phyloP scores from a whole-genome alignment of 1,140 invertebrate species.

The Sinonovacula constricta region DNA sequence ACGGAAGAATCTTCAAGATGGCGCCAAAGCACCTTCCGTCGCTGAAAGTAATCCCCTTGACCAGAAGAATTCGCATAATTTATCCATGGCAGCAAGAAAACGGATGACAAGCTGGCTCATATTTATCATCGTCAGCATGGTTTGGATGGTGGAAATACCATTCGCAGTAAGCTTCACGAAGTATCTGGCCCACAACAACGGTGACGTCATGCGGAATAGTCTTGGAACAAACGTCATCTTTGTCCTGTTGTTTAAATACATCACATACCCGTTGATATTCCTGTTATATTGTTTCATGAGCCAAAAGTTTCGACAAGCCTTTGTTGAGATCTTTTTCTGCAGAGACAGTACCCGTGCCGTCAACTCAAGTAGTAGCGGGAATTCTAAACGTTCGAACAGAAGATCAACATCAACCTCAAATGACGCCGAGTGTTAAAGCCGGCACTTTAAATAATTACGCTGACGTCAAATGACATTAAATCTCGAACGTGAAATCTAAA shows the following conservation, averaged over 20 bases:
- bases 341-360: too few relatives aligned
- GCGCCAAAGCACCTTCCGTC: not conserved
- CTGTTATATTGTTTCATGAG: conserved; percentile 43
- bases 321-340: not conserved
- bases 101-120: conserved; percentile 6
- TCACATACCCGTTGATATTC: conserved; percentile 26
- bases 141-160: conserved; percentile 41
- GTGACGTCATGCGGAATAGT: conserved; percentile 16
- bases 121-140: conserved; percentile 28
- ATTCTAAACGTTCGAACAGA: too few relatives aligned
- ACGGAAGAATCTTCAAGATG: not conserved
- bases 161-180: conserved; percentile 22
- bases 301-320: conserved; percentile 14
- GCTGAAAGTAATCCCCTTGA: not conserved
- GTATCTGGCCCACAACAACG: conserved; percentile 27
- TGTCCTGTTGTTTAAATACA: conserved; percentile 33
- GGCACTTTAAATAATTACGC: too few relatives aligned
- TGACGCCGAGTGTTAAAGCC: too few relatives aligned
- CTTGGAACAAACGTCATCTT: conserved; percentile 11
- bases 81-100: not conserved
- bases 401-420: too few relatives aligned
- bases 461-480: too few relatives aligned
- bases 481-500: too few relatives aligned
- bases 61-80: not conserved
- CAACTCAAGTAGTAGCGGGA: too few relatives aligned